Percentiles rank a stretch among this genome's conserved stretches.
Conservation (phyloP, 1,140 invertebrate genomes). For the Drosophila orosa region DNA sequence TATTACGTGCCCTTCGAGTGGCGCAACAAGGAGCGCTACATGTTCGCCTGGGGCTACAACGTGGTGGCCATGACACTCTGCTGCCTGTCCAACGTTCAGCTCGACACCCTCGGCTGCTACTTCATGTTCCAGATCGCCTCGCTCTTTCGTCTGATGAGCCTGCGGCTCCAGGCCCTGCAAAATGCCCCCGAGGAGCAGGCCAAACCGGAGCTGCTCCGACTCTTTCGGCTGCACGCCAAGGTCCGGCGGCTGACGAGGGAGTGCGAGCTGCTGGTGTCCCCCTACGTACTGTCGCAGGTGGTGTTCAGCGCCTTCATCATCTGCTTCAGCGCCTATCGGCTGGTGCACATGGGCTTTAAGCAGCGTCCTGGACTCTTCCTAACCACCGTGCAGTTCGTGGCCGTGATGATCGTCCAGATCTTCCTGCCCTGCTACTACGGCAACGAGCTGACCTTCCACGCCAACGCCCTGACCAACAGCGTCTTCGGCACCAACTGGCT, state of each 20-base stretch:
- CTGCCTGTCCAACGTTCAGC: constrained; percentile 51
- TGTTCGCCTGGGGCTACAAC: constrained; percentile 70
- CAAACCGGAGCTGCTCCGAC: constrained; percentile 28
- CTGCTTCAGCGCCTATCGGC: constrained; percentile 70
- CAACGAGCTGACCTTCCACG: constrained; percentile 68
- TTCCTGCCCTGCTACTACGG: constrained; percentile 77
- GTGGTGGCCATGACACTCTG: constrained; percentile 67
- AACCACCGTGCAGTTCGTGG: constrained; percentile 66
- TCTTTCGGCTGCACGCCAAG: constrained; percentile 52
- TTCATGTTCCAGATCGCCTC: constrained; percentile 69
- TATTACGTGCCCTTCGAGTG: constrained; percentile 78
- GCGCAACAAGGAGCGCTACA: constrained; percentile 49
- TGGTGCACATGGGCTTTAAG: constrained; percentile 64
- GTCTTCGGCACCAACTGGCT: constrained; percentile 74
- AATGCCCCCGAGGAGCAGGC: constrained; percentile 34
- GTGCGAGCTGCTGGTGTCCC: constrained; percentile 64
- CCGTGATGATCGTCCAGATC: constrained; percentile 72
- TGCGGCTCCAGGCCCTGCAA: constrained; percentile 49
- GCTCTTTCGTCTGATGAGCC: constrained; percentile 58
- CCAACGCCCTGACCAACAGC: constrained; percentile 57
- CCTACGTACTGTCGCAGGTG: constrained; percentile 68
- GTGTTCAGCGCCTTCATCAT: constrained; percentile 75
- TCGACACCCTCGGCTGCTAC: constrained; percentile 71
- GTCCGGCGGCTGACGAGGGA: constrained; percentile 29
- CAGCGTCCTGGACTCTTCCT: constrained; percentile 63